Evolutionary conservation across 2,888 invertebrate genomes (phyloP), one percentile per base, ranked within the genome.

Genomic region (Parelbella ahira): DNA sequence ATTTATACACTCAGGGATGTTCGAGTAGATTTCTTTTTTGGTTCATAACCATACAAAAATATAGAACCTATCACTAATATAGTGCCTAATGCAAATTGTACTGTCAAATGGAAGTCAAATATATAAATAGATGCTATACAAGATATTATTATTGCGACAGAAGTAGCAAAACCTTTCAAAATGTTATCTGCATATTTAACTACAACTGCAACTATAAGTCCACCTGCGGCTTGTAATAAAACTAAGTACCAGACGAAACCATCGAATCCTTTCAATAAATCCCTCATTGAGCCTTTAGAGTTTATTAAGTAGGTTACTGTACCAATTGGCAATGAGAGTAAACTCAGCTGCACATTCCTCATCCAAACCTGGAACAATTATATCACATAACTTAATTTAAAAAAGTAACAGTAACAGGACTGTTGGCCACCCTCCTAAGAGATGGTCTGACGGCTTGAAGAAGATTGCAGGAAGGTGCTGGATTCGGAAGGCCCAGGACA

Each of bases 171-270:
- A 10, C 99, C 99, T 84, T 96, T 99, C 3, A 99, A 88, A 65
- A 99, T 99, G 80, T 99, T 99, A 77, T 99, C 99, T 0, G 99
- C 99, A 76, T 99, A 99, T 88, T 99, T 99, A 13, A 99, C 98
- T 1, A 99, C 99, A 53, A 99, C 93, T 0, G 99, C 99, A 3
- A 99, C 99, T 38, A 99, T 92, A 1, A 99, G 90, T 2, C 99
- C 99, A 0, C 99, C 99, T 8, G 95, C 92, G 0, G 98, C 98
- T 87, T 99, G 98, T 32, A 97, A 80, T 10, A 95, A 69, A 2
- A 99, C 93, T 39, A 98, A 89, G 65, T 97, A 99, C 91, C 89
- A 93, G 53, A 96, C 92, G 68, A 98, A 97, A 28, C 88, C 76
- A 70, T 95, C 94, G 62, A 95, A 95, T 0, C 95, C 95, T 54